phyloP scores from a whole-genome alignment of 2,888 invertebrate species.

The Phymatocera aterrima region DNA sequence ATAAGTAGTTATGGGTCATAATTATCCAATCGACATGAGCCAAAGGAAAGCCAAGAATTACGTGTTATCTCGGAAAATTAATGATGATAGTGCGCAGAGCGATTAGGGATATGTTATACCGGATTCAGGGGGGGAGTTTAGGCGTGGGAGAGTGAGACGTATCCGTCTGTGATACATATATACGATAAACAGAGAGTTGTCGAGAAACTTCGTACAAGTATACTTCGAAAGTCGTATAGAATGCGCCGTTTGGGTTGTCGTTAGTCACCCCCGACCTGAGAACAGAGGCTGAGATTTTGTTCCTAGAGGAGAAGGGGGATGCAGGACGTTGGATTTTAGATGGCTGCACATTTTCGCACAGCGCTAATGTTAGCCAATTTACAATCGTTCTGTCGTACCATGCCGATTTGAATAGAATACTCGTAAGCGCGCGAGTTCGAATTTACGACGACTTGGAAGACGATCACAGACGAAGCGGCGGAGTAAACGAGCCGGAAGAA shows the following conservation, averaged over 20 bases:
- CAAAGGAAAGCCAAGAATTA: neutral
- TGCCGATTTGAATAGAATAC: slow-evolving; percentile 60
- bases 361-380: slow-evolving; percentile 62
- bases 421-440: slow-evolving; percentile 53
- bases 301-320: neutral
- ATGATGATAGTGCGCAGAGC: neutral
- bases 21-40: neutral
- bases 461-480: slow-evolving; percentile 2
- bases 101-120: slow-evolving; percentile 4
- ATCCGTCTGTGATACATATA: neutral
- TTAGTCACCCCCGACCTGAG: slow-evolving; percentile 16
- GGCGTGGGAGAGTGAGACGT: neutral
- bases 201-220: too few relatives aligned
- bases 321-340: neutral
- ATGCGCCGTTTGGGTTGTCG: neutral
- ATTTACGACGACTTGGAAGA: slow-evolving; percentile 62
- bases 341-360: neutral
- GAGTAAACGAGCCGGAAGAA: slow-evolving; percentile 53
- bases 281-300: neutral
- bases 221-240: neutral
- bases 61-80: neutral
- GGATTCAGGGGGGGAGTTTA: neutral
- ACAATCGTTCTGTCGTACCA: slow-evolving; percentile 41
- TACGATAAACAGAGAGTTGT: neutral
- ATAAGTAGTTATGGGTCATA: too few relatives aligned